Conservation (phyloP, 1,140 invertebrate genomes). For the Drosophila kepulauana region DNA sequence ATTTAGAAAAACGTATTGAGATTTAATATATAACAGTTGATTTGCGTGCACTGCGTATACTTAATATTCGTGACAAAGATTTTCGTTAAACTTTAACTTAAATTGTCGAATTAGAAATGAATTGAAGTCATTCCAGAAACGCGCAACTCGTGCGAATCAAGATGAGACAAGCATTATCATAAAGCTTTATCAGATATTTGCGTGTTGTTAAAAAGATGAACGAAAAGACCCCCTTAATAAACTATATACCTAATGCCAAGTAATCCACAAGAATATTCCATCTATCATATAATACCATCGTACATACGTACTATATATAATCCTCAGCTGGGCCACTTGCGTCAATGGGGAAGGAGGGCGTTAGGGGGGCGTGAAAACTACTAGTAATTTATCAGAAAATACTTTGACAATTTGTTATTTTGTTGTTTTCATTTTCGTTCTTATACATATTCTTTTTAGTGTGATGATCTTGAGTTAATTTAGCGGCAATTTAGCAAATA, state of each 20-base stretch:
- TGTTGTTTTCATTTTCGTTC: conserved; percentile 3
- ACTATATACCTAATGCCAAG: conserved; percentile 6
- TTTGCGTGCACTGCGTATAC: no score
- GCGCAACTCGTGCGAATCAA: no score
- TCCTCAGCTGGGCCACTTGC: conserved; percentile 18
- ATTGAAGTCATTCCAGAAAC: no score
- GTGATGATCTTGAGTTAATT: conserved; percentile 64
- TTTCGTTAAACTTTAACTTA: no score
- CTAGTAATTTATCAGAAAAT: conserved; percentile 45
- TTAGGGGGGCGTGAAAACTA: background rate
- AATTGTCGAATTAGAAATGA: no score
- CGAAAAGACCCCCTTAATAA: conserved; percentile 19
- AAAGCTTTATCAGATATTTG: conserved; percentile 25
- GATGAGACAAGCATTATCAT: background rate
- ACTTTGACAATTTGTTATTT: conserved; percentile 45
- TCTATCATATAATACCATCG: background rate
- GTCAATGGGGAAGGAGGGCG: conserved; percentile 20
- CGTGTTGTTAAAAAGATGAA: background rate
- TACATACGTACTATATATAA: background rate
- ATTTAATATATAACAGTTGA: no score
- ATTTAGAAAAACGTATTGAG: no score
- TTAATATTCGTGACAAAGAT: no score
- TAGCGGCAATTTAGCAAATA: conserved; percentile 75
- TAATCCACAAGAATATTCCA: conserved; percentile 11
- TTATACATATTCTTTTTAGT: background rate